These are phyloP conservation scores for Cassiopea andromeda DNA, from an alignment of 30 jellyfish, hydroid and myxozoan genomes.

Conservation along the genomic window DNA sequence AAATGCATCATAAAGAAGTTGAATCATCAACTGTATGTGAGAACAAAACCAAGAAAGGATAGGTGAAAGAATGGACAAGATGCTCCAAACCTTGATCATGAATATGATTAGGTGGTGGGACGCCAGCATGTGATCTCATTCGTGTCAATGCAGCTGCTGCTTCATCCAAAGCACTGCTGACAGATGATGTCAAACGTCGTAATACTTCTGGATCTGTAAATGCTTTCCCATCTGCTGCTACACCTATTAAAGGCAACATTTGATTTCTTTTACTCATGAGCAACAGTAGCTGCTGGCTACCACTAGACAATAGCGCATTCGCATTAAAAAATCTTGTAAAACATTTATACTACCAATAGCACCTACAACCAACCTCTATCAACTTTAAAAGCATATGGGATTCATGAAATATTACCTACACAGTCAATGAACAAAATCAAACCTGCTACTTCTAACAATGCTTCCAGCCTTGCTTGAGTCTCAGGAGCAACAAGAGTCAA, in stretches of 20 bases:
- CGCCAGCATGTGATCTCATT: conserved; percentile 97
- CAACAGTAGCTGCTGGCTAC: too few species aligned
- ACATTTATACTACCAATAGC: too few species aligned
- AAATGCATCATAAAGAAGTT: too few species aligned
- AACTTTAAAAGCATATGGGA: not conserved
- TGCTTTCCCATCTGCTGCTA: conserved; percentile 99
- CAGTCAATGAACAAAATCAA: not conserved
- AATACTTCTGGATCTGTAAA: conserved; percentile 98
- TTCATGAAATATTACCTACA: not conserved
- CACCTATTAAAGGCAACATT: conserved; percentile 61
- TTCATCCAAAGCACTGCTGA: conserved; percentile 99
- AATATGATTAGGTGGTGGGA: conserved; percentile 71
- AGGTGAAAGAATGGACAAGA: not conserved
- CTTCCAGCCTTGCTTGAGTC: conserved; percentile 97
- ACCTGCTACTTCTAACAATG: conserved; percentile 98
- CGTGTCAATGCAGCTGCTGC: conserved; percentile 99
- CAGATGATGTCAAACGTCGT: conserved; percentile 94
- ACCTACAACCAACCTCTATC: not conserved
- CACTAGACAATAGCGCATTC: too few species aligned
- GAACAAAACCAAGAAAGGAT: not conserved
- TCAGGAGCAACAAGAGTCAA: conserved; percentile 98
- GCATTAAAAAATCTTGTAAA: too few species aligned
- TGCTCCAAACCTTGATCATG: conserved; percentile 88
- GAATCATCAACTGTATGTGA: not conserved
- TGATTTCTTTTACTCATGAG: not conserved